Conservation (phyloP, 2,113 vertebrate genomes). For the Bubalus kerabau region DNA sequence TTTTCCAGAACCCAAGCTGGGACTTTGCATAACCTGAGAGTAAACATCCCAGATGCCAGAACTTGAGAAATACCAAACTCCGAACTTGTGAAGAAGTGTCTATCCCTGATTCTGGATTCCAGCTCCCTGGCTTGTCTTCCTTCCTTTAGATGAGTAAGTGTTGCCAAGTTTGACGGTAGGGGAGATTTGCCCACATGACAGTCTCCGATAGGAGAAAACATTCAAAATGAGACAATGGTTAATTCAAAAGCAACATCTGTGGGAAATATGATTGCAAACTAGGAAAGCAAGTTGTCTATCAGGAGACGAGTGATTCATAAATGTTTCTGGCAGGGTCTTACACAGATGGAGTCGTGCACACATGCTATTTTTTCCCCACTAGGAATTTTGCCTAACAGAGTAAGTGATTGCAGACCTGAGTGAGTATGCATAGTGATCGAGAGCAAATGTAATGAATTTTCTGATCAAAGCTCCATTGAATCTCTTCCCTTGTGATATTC, state of each 20-base stretch:
- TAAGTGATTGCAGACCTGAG: conserved; percentile 66
- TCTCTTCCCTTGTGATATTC: not conserved
- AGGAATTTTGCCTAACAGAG: conserved; percentile 66
- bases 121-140: conserved; percentile 12
- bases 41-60: conserved; percentile 56
- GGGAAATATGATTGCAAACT: conserved; percentile 74
- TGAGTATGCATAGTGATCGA: not conserved
- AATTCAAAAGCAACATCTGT: conserved; percentile 73
- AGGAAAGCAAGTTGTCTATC: conserved; percentile 69
- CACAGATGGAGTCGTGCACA: conserved; percentile 57
- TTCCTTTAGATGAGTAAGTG: not conserved
- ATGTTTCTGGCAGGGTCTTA: conserved; percentile 75
- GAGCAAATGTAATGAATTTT: conserved; percentile 62
- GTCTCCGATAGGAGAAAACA: conserved; percentile 57
- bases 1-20: conserved; percentile 62
- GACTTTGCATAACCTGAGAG: conserved; percentile 61
- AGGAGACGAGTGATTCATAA: conserved; percentile 72
- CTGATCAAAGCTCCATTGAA: conserved; percentile 54
- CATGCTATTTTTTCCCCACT: conserved; percentile 58
- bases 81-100: conserved; percentile 17
- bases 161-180: not conserved
- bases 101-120: not conserved
- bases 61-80: conserved; percentile 55
- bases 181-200: conserved; percentile 39
- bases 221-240: conserved; percentile 68